Conservation (phyloP, 2,113 vertebrate genomes). For the Sebastes fasciatus region DNA sequence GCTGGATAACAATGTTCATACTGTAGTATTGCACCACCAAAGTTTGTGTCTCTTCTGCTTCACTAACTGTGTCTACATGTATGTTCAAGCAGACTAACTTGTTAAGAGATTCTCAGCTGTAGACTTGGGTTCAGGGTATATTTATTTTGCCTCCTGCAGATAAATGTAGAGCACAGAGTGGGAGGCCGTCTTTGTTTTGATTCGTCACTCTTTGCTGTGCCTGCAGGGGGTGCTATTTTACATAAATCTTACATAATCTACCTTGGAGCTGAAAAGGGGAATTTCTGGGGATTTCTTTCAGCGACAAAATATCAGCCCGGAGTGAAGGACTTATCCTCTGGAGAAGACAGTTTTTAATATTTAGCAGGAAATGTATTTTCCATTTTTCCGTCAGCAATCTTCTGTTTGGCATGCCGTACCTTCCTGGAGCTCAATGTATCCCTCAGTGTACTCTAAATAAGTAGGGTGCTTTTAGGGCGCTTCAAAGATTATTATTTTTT, state of each 20-base stretch:
- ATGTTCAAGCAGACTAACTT: neutral
- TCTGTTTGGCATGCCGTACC: slow-evolving; percentile 19
- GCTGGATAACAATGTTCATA: no score
- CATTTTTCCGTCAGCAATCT: slow-evolving; percentile 35
- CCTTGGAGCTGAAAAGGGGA: slow-evolving; percentile 25
- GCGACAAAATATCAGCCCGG: slow-evolving; percentile 23
- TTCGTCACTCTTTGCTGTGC: slow-evolving; percentile 31
- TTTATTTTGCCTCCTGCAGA: slow-evolving; percentile 32
- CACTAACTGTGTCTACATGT: no score
- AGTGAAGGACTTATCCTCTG: slow-evolving; percentile 40
- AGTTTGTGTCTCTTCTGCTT: no score
- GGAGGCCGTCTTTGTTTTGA: slow-evolving; percentile 35
- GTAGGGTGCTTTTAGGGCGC: slow-evolving; percentile 27
- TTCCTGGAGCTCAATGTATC: slow-evolving; percentile 45
- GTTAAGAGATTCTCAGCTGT: neutral
- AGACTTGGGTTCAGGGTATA: slow-evolving; percentile 1
- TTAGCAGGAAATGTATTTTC: slow-evolving; percentile 46
- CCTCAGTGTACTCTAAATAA: slow-evolving; percentile 45
- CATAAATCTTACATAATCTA: slow-evolving; percentile 59
- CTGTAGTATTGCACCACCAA: no score
- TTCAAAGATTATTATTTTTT: slow-evolving; percentile 27
- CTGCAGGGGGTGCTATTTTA: slow-evolving; percentile 63
- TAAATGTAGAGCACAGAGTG: slow-evolving; percentile 27
- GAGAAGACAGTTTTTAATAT: slow-evolving; percentile 54
- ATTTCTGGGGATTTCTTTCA: slow-evolving; percentile 59